These are phyloP conservation scores for Drosophila emarginata DNA, from an alignment of 2,888 invertebrate species.

Conservation along the genomic window DNA sequence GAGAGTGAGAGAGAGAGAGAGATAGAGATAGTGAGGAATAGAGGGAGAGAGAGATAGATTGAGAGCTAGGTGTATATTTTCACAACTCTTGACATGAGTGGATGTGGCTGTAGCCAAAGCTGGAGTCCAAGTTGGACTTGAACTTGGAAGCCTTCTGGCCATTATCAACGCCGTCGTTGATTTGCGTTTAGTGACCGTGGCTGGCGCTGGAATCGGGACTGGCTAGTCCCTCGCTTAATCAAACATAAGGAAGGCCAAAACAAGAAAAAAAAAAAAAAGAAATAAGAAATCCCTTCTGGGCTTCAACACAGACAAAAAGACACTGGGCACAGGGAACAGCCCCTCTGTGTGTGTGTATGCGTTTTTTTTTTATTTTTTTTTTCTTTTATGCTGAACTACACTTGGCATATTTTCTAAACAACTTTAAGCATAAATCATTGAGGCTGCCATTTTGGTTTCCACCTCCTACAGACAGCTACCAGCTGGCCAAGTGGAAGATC, in stretches of 20 bases:
- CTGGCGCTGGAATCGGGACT: conserved; percentile 15
- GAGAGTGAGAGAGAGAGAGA: conserved; percentile 30
- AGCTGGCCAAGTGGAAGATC: conserved; percentile 44
- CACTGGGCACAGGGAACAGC: conserved; percentile 10
- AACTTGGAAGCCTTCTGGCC: conserved; percentile 50
- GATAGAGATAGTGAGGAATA: neutral
- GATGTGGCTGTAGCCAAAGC: conserved; percentile 24
- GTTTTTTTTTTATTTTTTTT: neutral
- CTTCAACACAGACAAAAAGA: conserved; percentile 36
- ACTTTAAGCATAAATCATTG: conserved; percentile 73
- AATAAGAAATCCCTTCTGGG: conserved; percentile 62
- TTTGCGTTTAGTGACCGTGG: conserved; percentile 62
- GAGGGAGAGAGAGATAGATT: conserved; percentile 19
- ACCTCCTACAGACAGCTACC: conserved; percentile 64
- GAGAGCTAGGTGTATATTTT: conserved; percentile 69
- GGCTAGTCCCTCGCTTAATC: conserved; percentile 60
- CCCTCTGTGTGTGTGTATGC: neutral
- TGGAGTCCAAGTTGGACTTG: neutral
- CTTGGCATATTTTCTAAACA: conserved; percentile 77
- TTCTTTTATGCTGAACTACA: conserved; percentile 19
- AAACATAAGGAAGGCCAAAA: conserved; percentile 59
- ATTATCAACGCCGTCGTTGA: conserved; percentile 72
- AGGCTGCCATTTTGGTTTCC: conserved; percentile 47
- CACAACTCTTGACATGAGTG: conserved; percentile 72
- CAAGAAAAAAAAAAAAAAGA: conserved; percentile 37